Conservation (phyloP, 2,113 vertebrate species). For the Callaeas wilsoni region DNA sequence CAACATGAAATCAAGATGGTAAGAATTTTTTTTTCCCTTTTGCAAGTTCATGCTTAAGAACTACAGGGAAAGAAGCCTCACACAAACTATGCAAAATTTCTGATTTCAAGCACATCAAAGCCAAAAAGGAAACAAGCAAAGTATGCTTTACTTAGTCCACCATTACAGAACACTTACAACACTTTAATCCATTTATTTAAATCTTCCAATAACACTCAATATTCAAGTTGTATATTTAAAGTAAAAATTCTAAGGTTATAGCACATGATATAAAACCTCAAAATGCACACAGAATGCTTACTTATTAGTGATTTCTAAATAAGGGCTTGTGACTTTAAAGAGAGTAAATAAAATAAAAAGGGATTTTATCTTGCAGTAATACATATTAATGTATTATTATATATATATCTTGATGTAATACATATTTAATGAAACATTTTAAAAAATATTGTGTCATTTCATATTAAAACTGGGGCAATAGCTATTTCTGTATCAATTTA, state of each 20-base stretch:
- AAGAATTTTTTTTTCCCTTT: neutral
- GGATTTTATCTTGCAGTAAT: neutral
- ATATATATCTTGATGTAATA: too few relatives aligned
- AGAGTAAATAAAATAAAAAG: neutral
- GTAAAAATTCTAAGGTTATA: neutral
- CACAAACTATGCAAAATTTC: neutral
- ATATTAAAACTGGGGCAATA: neutral
- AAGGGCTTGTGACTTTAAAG: neutral
- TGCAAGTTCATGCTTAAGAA: neutral
- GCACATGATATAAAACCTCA: neutral
- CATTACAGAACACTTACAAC: neutral
- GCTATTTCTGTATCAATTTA: neutral
- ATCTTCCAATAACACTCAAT: neutral
- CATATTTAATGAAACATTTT: neutral
- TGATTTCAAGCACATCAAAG: neutral
- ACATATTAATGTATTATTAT: too few relatives aligned
- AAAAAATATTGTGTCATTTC: neutral
- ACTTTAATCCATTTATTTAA: neutral
- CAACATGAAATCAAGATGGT: neutral
- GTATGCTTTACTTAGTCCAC: neutral
- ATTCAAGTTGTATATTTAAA: neutral
- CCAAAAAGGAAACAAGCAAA: neutral
- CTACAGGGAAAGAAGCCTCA: neutral
- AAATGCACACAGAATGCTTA: neutral
- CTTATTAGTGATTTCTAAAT: constrained; percentile 6